These are phyloP conservation scores for Oithona nana DNA, from an alignment of 2,888 invertebrate species.

Conservation along the genomic window DNA sequence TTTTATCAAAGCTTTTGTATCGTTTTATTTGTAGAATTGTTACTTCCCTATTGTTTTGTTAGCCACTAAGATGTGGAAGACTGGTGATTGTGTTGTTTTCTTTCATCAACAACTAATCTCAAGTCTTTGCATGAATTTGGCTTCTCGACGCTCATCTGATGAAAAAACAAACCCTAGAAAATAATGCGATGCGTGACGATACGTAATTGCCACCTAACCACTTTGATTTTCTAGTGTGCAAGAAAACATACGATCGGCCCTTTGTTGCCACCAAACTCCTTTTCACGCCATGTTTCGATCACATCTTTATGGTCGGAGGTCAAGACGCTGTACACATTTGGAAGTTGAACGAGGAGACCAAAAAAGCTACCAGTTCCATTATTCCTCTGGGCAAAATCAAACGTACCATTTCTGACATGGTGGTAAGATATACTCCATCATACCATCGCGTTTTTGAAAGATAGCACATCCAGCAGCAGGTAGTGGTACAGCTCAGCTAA, in stretches of 20 bases:
- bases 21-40: too few relatives aligned
- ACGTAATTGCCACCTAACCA: not conserved
- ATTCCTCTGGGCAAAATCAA: slow-evolving; percentile 2
- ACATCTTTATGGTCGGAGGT: not conserved
- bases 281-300: not conserved
- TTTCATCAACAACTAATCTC: not conserved
- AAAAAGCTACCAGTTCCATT: not conserved
- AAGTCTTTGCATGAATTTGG: not conserved
- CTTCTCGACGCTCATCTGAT: too few relatives aligned
- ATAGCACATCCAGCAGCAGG: too few relatives aligned
- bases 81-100: not conserved
- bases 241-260: not conserved
- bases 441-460: too few relatives aligned
- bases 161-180: too few relatives aligned
- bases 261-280: not conserved
- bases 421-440: too few relatives aligned
- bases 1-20: not conserved
- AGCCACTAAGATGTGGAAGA: not conserved
- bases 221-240: not conserved
- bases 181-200: too few relatives aligned
- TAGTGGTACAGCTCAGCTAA: too few relatives aligned
- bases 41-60: too few relatives aligned
- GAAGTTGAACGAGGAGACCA: not conserved
- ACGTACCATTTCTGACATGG: not conserved
- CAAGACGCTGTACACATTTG: not conserved